Evolutionary conservation across 2,888 invertebrate genomes (phyloP).

Genomic region (Drosophila anomalata): DNA sequence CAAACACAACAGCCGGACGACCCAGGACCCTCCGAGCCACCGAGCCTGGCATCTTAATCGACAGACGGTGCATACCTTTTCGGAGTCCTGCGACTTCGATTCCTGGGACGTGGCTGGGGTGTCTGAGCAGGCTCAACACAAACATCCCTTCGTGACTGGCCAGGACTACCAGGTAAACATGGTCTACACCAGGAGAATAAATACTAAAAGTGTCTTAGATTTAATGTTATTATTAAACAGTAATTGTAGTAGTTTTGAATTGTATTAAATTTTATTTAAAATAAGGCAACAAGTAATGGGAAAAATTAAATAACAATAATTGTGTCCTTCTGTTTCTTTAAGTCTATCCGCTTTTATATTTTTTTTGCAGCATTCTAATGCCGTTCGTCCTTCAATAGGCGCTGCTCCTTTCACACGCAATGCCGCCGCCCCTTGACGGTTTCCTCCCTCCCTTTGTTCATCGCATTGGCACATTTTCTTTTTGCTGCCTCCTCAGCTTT

Average conservation of each 20-base stretch:
- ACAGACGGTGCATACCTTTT: slow-evolving; percentile 72
- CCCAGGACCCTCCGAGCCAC: slow-evolving; percentile 22
- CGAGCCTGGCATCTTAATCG: slow-evolving; percentile 70
- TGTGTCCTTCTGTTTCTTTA: background rate
- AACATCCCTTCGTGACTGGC: slow-evolving; percentile 38
- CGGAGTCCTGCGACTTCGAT: slow-evolving; percentile 47
- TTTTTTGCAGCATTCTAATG: slow-evolving; percentile 70
- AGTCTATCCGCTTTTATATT: slow-evolving; percentile 10
- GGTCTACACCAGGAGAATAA: slow-evolving; percentile 40
- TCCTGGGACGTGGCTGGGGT: slow-evolving; percentile 12
- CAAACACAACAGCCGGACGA: slow-evolving; percentile 20
- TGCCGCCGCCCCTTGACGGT: slow-evolving; percentile 20
- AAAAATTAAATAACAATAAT: background rate
- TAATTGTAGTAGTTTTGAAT: no score
- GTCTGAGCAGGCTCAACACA: slow-evolving; percentile 30
- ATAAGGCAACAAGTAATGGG: background rate
- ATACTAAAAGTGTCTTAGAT: background rate
- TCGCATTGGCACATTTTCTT: slow-evolving; percentile 60
- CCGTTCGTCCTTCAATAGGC: slow-evolving; percentile 73
- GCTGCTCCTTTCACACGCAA: slow-evolving; percentile 76
- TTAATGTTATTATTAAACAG: no score
- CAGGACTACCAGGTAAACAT: slow-evolving; percentile 69
- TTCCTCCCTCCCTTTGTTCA: slow-evolving; percentile 34
- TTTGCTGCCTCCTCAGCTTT: slow-evolving; percentile 52
- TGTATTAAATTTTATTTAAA: no score